Conservation (phyloP, 1,140 invertebrate genomes). For the Helicoverpa armigera region DNA sequence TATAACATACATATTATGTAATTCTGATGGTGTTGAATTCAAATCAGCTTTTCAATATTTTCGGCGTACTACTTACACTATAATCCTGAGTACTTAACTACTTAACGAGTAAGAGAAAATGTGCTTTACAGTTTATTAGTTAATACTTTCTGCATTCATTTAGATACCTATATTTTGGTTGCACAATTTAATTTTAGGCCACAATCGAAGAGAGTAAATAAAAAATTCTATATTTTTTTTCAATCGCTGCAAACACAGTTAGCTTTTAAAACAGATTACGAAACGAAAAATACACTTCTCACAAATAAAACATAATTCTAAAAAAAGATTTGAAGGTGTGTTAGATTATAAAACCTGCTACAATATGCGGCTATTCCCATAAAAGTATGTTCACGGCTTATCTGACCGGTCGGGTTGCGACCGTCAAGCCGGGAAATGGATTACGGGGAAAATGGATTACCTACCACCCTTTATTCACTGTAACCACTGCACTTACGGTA, state of each 20-base stretch:
- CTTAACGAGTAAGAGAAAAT: too few species aligned
- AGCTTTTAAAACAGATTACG: too few species aligned
- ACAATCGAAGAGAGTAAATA: too few species aligned
- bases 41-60: too few species aligned
- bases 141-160: too few species aligned
- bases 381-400: conserved; percentile 29
- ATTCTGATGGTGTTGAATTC: too few species aligned
- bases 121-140: too few species aligned
- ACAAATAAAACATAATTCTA: conserved; percentile 1
- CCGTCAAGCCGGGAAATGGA: conserved; percentile 34
- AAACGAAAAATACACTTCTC: background rate
- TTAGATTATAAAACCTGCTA: background rate
- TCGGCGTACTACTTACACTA: too few species aligned
- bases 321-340: conserved; percentile 11
- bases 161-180: too few species aligned
- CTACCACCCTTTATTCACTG: conserved; percentile 6
- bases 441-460: conserved; percentile 31
- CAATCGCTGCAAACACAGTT: background rate
- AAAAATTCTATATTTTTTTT: background rate
- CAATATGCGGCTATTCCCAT: conserved; percentile 15
- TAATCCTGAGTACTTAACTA: too few species aligned
- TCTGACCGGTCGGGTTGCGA: conserved; percentile 12
- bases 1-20: too few species aligned
- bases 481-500: conserved; percentile 11
- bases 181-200: too few species aligned